Percentiles rank a stretch among this genome's conserved stretches.
These are phyloP conservation scores for Brachyptera risi DNA, from an alignment of 2,888 invertebrate species.

Conservation along the genomic window DNA sequence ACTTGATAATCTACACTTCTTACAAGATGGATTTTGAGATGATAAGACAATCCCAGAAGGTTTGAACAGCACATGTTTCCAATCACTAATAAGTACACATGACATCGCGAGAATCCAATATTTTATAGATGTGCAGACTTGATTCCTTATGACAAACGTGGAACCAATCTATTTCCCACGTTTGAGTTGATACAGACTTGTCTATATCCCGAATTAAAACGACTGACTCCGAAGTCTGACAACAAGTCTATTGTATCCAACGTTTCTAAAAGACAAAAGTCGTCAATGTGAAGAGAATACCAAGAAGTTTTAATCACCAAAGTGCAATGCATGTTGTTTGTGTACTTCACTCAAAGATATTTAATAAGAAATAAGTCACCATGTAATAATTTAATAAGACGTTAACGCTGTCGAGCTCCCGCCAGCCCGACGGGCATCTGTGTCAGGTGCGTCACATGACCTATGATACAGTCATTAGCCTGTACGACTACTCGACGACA, in stretches of 20 bases:
- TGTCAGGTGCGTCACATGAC: constrained; percentile 11
- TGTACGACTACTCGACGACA: not conserved
- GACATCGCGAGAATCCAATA: not conserved
- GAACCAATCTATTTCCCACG: constrained; percentile 12
- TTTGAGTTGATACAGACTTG: not conserved
- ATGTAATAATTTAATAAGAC: constrained; percentile 8
- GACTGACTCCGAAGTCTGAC: constrained; percentile 12
- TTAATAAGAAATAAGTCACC: not conserved
- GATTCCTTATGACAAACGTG: not conserved
- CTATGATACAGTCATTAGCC: constrained; percentile 28
- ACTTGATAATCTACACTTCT: not conserved
- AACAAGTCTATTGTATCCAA: constrained; percentile 12
- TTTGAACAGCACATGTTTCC: not conserved
- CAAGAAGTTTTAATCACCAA: constrained; percentile 19
- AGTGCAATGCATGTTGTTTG: constrained; percentile 14
- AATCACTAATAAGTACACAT: not conserved
- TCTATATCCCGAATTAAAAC: constrained; percentile 16
- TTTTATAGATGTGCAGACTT: not conserved
- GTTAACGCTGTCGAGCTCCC: not conserved
- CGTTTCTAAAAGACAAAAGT: not conserved
- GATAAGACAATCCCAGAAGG: not conserved
- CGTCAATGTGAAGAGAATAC: not conserved
- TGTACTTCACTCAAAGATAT: constrained; percentile 7
- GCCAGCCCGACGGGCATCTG: constrained; percentile 5
- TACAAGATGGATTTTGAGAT: not conserved